Evolutionary conservation across 2,888 invertebrate genomes (phyloP).

Genomic region (Hanleya hanleyi): DNA sequence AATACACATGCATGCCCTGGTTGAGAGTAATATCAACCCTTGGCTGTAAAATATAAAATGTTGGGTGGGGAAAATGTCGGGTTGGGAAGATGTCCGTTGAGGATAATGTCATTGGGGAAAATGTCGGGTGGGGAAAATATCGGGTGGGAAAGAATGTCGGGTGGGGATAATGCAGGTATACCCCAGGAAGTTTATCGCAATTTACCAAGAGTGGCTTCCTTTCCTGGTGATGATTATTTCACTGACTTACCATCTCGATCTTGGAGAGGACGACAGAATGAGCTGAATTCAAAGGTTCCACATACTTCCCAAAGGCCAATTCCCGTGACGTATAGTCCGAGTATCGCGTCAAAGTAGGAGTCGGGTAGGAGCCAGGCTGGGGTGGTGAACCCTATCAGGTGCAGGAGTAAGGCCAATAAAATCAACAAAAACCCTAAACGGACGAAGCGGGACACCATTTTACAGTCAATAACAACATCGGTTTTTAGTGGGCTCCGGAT

Average conservation of each 20-base stretch:
- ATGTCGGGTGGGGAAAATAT: too few species aligned
- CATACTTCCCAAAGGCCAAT: neutral
- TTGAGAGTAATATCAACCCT: too few species aligned
- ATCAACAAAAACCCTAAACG: neutral
- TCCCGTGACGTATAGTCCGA: neutral
- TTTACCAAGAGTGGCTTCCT: too few species aligned
- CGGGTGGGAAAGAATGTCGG: too few species aligned
- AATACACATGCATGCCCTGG: too few species aligned
- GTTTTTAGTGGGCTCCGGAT: neutral
- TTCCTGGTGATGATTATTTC: too few species aligned
- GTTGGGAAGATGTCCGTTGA: too few species aligned
- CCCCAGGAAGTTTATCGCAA: too few species aligned
- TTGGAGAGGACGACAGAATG: neutral
- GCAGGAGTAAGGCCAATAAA: neutral
- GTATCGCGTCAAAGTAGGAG: neutral
- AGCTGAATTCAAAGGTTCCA: neutral
- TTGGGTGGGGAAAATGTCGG: too few species aligned
- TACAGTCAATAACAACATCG: neutral
- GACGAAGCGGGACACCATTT: neutral
- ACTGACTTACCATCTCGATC: slow-evolving; percentile 1
- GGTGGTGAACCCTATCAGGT: slow-evolving; percentile 4
- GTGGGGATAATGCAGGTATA: too few species aligned
- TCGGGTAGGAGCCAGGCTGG: neutral
- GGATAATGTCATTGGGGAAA: too few species aligned
- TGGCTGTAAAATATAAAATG: too few species aligned